phyloP scores from a whole-genome alignment of 1,140 invertebrate genomes.

The Neodiprion virginianus region DNA sequence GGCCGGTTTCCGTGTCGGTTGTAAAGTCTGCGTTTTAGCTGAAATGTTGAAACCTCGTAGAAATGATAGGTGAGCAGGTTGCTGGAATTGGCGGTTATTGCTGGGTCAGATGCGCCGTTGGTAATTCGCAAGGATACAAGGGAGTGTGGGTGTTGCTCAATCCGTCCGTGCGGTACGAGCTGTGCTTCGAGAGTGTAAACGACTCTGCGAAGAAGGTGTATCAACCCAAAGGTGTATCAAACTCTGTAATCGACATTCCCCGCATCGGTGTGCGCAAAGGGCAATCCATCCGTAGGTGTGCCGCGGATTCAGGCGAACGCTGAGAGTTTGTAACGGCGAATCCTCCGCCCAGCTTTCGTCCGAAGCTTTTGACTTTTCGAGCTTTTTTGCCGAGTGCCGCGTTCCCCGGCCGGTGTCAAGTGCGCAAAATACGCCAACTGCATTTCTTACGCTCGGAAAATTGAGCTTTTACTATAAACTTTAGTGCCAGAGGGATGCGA shows the following conservation, averaged over 20 bases:
- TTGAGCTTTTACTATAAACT: too few species aligned
- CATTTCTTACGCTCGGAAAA: slow-evolving; percentile 26
- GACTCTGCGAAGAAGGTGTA: background rate
- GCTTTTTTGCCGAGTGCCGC: background rate
- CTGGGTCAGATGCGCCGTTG: background rate
- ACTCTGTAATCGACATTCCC: background rate
- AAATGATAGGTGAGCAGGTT: background rate
- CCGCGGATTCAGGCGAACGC: background rate
- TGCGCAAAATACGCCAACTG: slow-evolving; percentile 33
- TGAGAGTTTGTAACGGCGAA: too few species aligned
- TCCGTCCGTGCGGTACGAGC: background rate
- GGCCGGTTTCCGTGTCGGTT: background rate
- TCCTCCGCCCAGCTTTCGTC: background rate
- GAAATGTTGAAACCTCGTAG: background rate
- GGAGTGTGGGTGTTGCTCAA: background rate
- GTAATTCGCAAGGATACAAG: background rate
- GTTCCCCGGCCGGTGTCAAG: background rate
- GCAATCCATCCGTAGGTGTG: background rate
- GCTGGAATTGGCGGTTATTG: background rate
- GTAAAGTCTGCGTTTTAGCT: background rate
- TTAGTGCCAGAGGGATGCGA: too few species aligned
- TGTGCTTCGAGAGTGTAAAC: background rate
- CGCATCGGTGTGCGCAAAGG: background rate
- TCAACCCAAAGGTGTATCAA: background rate
- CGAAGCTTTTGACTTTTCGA: background rate